Evolutionary conservation across 2,888 invertebrate genomes (phyloP), one percentile per base, ranked within the genome.

Genomic region (Pseudeuparius sepicola): DNA sequence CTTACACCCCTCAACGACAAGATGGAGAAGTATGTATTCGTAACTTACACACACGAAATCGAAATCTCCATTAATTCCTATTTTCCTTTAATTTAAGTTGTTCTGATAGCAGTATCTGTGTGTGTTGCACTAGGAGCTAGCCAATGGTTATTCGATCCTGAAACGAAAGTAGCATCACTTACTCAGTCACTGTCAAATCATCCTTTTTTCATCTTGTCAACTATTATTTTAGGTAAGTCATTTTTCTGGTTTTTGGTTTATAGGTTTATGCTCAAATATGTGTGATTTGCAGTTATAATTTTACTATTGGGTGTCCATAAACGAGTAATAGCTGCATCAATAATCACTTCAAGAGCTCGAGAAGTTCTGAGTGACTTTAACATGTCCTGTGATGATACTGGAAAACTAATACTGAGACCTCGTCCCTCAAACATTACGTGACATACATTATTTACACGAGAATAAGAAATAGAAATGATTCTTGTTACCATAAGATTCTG

Each of bases 361-460:
- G 78, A 78, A 31, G 93, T 94, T 2, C 71, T 96, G 34, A 80
- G 82, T 25, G 94, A 96, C 64, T 96, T 93, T 63, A 96, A 96
- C 63, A 94, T 96, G 93, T 92, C 92, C 14, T 96, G 96, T 63
- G 94, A 94, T 57, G 93, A 96, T 58, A 90, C 90, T 16, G 94
- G 94, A 37, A 93, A 93, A 65, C 70, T 96, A 30, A 94, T 96
- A 52, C 67, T 96, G 18, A 90, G 90, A 60, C 94, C 93, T 2
- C 65, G 89, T 39, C 89, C 88, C 24, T 71, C 60, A 26, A 60
- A 56, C 45, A 53, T 59, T 46, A 61, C 61, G 37, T 63, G 60
- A 60, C 55, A 48, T n/a, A n/a, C n/a, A n/a, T n/a, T n/a, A n/a
- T n/a, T n/a, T n/a, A n/a, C n/a, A n/a, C n/a, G n/a, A n/a, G n/a